Percentiles rank a stretch among this genome's conserved stretches.
These are phyloP conservation scores for Salarias fasciatus DNA, from an alignment of 2,797 vertebrate genomes.

Conservation along the genomic window DNA sequence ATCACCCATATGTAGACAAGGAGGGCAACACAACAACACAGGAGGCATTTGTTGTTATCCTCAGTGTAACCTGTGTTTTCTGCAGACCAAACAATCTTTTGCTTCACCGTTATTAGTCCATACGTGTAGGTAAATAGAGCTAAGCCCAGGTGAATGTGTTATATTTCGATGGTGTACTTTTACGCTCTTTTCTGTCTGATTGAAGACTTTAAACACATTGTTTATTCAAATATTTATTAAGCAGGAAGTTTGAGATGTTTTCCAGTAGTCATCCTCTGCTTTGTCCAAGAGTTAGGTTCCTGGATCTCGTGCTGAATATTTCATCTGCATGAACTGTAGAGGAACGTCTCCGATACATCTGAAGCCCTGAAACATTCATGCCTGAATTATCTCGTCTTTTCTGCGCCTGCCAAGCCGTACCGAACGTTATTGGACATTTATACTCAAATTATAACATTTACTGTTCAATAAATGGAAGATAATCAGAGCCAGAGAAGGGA, in stretches of 20 bases:
- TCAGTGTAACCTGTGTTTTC: conserved; percentile 41
- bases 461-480: no score
- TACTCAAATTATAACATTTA: no score
- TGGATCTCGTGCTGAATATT: not conserved
- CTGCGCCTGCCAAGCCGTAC: no score
- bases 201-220: not conserved
- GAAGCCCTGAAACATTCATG: not conserved
- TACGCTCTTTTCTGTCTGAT: not conserved
- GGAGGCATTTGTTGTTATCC: conserved; percentile 60
- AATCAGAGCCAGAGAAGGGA: not conserved
- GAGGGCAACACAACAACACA: conserved; percentile 67
- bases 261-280: no score
- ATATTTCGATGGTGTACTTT: not conserved
- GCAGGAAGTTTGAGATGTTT: no score
- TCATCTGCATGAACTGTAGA: not conserved
- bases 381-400: no score
- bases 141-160: not conserved
- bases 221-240: no score
- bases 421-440: no score
- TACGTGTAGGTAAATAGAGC: conserved; percentile 14
- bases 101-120: conserved; percentile 7
- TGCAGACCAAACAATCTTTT: conserved; percentile 37
- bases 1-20: conserved; percentile 75
- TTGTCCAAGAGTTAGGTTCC: no score
- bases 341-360: not conserved